Evolutionary conservation across 23 tunicate species (phyloP), one percentile per base, ranked within the genome.

Genomic region (Ascidia mentula): DNA sequence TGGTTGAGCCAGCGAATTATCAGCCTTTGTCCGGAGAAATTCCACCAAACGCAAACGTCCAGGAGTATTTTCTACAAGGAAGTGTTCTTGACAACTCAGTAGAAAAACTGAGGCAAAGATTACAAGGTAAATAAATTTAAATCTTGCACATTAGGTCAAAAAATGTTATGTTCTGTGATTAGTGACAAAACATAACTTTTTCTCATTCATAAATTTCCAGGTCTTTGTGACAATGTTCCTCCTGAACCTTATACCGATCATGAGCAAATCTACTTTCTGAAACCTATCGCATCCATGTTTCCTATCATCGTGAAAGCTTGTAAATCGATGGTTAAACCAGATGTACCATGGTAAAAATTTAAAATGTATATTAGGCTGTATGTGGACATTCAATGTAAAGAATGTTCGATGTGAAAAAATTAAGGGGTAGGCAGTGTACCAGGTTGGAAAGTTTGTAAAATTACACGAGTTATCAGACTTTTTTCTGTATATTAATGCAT

Each of bases 41-140:
- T 12, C 45, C 86, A 17, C 74, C 31, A n/a, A 87, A 72, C 46
- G 82, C 80, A 15, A 86, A 91, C 59, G 59, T 87, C 69, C 98
- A 93, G 65, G 98, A 93, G 60, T 93, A 76, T 36, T 93, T 93
- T 76, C 36, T 93, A 33, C 98, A 93, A 40, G 98, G 98, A 71
- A 88, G 92, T 45, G 59, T 93, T 17, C 40, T 80, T 33, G 98
- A 93, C 28, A 18, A 69, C 0, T 38, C 37, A 36, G 60, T 76
- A 22, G 86, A 80, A 35, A 85, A 88, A 75, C 45, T 93, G 32
- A 86, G 40, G 32, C 89, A 84, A n/a, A 72, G 98, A n/a, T 69
- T 93, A 40, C 88, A 88, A 81, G 98, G 92, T 78, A 2, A 8
- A n/a, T n/a, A n/a, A n/a, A n/a, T n/a, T n/a, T n/a, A n/a, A n/a